Base-by-base conservation (phyloP, 1,140 invertebrate genomes). In the Popillia japonica region DNA sequence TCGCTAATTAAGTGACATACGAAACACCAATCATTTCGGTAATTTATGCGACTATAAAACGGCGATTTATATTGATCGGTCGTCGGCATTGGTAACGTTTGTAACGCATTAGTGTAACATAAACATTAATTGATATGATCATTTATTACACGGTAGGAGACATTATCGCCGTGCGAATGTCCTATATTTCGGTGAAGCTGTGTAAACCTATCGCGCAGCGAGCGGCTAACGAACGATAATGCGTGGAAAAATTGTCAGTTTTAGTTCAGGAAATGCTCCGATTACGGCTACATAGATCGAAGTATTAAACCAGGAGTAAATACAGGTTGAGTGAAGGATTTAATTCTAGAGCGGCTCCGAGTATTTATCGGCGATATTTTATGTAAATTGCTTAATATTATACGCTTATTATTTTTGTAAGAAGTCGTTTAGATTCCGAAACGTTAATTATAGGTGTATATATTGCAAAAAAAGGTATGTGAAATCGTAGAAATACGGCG, bases 201-300 rank as follows among this genome's bases (percentile, higher is more conserved):
- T 55, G 11, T n/a, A n/a, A n/a, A 55, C 48, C 48, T 55, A 55
- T 55, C 17, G n/a, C 10, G n/a, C 14, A 55, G 48, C 48, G 14
- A 55, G 48, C 48, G 48, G 48, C 48, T 55, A n/a, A 55, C 48
- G 48, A 55, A 55, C 48, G 48, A 55, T 55, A 55, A 55, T 55
- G 48, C 14, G 14, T 17, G 48, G 48, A 55, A 55, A 55, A 55
- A 55, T 55, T 55, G 48, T 55, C 48, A 14, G 48, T 55, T 55
- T 55, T 55, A 55, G 48, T 55, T 55, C 48, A 55, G 48, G 48
- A n/a, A 55, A 55, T n/a, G 17, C 48, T 34, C 27, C 27, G 27
- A 34, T 34, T 34, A 34, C 27, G 27, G 48, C 17, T 55, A n/a
- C n/a, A n/a, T n/a, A 55, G 48, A 55, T 55, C 48, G 48, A 55